Conservation (phyloP, 2,888 invertebrate species). For the Phytoseiulus persimilis region DNA sequence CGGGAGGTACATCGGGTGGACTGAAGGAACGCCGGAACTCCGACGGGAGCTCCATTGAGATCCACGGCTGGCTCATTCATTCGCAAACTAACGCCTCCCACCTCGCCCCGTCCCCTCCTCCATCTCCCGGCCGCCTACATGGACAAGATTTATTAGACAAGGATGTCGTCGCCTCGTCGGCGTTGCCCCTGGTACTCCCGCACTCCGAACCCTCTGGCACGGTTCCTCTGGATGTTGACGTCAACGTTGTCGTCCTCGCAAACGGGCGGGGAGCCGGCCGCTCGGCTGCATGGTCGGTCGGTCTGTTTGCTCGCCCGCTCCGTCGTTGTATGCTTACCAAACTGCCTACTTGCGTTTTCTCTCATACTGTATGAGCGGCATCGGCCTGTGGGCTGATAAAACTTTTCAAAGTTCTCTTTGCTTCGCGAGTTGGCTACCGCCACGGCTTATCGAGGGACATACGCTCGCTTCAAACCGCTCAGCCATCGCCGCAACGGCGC, state of each 20-base stretch:
- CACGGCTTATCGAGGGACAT: slow-evolving; percentile 5
- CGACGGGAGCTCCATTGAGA: neutral
- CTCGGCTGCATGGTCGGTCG: neutral
- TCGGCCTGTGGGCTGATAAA: slow-evolving; percentile 28
- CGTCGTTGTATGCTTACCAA: neutral
- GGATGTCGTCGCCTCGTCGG: neutral
- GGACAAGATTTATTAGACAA: slow-evolving; percentile 5
- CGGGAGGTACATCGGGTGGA: neutral
- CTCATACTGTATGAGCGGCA: neutral
- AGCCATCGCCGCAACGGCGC: neutral
- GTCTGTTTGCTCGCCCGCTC: neutral
- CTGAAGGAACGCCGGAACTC: neutral
- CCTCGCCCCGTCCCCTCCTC: neutral
- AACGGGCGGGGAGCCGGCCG: neutral
- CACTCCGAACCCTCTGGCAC: neutral
- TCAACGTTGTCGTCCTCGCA: neutral
- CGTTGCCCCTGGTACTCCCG: neutral
- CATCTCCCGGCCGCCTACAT: neutral
- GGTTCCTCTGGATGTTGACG: neutral
- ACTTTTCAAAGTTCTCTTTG: slow-evolving; percentile 34
- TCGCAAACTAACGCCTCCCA: neutral
- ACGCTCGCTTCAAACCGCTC: slow-evolving; percentile 5
- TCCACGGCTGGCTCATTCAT: neutral
- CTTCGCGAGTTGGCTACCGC: neutral
- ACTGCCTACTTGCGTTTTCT: neutral